Conservation (phyloP, 2,797 vertebrate genomes). For the Thalassophryne amazonica region DNA sequence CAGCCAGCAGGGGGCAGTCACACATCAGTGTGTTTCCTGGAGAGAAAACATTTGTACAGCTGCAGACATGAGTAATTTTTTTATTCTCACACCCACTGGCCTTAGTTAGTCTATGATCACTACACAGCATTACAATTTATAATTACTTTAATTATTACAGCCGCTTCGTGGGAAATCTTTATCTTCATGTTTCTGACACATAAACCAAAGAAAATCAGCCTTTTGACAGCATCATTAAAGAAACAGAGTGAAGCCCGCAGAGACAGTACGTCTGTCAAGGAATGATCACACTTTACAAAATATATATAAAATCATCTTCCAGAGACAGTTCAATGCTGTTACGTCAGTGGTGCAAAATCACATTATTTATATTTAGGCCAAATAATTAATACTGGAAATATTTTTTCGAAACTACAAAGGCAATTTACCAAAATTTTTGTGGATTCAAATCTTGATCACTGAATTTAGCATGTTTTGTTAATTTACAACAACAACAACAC, state of each 20-base stretch:
- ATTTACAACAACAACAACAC: no score
- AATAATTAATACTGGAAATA: no score
- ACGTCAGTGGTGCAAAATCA: no score
- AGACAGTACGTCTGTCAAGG: no score
- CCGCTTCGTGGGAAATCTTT: not conserved
- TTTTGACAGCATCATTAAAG: not conserved
- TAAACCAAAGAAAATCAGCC: not conserved
- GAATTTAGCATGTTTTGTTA: no score
- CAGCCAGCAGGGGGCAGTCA: constrained; percentile 11
- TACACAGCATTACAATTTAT: not conserved
- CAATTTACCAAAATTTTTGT: no score
- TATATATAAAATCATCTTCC: no score
- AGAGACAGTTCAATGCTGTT: no score
- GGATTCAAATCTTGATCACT: no score
- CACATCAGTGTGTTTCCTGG: not conserved
- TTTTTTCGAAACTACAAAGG: no score
- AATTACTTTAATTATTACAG: constrained; percentile 18
- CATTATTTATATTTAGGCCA: no score
- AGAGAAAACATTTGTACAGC: not conserved
- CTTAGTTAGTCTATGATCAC: not conserved
- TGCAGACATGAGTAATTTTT: not conserved
- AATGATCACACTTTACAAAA: no score
- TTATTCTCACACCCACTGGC: not conserved
- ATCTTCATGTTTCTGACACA: not conserved
- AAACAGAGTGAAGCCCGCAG: not conserved